Base-by-base conservation (phyloP, 30 jellyfish, hydroid and myxozoan genomes). In the Hydractinia echinata region DNA sequence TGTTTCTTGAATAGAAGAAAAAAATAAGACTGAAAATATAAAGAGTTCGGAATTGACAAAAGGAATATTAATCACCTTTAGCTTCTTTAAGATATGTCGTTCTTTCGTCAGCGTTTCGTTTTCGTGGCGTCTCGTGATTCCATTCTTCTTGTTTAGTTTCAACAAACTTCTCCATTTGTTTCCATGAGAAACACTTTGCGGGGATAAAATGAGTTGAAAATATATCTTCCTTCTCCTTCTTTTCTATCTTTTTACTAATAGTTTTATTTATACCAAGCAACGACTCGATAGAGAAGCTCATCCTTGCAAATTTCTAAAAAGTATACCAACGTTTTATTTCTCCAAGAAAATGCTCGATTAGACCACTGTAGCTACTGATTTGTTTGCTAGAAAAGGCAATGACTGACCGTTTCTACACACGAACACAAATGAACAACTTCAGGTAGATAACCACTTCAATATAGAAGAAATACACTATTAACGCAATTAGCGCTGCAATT, bases 271-370 rank as follows among this genome's bases (percentile, higher is more conserved):
- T n/a, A n/a, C 74, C 74, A 0, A 64, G 74, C 39, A 64, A 64
- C 18, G 74, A 64, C 19, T 64, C 74, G 16, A 64, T 64, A 6
- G 74, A n/a, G 39, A 64, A 64, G 74, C 74, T 64, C 74, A 64
- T 64, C 8, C 18, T 13, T 64, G 44, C 44, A 30, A 30, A 2
- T 30, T 1, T 30, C 44, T 30, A 30, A 30, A 30, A 30, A 30
- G 44, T 1, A 30, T 30, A 30, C 44, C 44, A 30, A 30, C 44
- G 44, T 30, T 30, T 30, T 30, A 30, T 30, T 30, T 30, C 44
- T 30, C 44, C 44, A 30, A 30, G 44, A 30, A 30, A 30, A 30
- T 30, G 44, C 44, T 30, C 44, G 44, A 30, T 2, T 30, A 30
- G 44, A 30, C 44, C 44, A 30, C 1, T 30, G 44, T 2, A 30